Conservation (phyloP, 2,888 invertebrate genomes). For the Auanema freiburgensis region DNA sequence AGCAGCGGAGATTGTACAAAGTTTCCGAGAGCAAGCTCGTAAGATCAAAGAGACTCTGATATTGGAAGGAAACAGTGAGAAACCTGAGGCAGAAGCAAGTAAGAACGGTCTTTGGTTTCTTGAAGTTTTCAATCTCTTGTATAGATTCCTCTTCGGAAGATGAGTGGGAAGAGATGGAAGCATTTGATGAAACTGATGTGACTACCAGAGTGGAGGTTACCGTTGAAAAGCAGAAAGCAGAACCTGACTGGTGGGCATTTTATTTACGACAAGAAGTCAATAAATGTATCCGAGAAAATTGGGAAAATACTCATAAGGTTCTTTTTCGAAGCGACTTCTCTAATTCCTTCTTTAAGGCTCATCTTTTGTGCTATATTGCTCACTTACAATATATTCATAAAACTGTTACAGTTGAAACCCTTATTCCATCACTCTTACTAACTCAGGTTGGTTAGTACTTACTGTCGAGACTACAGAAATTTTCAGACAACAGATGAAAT, state of each 20-base stretch:
- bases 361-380: slow-evolving; percentile 36
- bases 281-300: slow-evolving; percentile 30
- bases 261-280: slow-evolving; percentile 41
- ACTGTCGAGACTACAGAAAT: no score
- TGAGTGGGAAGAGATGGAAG: slow-evolving; percentile 52
- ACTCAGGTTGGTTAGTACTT: slow-evolving; percentile 22
- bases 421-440: slow-evolving; percentile 37
- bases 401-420: slow-evolving; percentile 28
- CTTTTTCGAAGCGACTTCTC: not conserved
- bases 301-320: slow-evolving; percentile 40
- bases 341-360: slow-evolving; percentile 21
- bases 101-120: no score
- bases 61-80: not conserved
- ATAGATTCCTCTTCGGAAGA: slow-evolving; percentile 40
- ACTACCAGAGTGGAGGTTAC: slow-evolving; percentile 23
- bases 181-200: slow-evolving; percentile 27
- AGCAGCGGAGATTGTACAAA: not conserved
- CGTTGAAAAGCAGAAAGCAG: slow-evolving; percentile 19
- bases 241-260: slow-evolving; percentile 39
- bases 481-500: slow-evolving; percentile 20
- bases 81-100: slow-evolving; percentile 6
- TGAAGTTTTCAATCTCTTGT: no score
- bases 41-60: slow-evolving; percentile 4
- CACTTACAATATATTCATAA: slow-evolving; percentile 30
- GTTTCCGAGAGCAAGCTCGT: slow-evolving; percentile 2